phyloP scores from a whole-genome alignment of 2,888 invertebrate genomes.

The Nipponacmea schrenckii region DNA sequence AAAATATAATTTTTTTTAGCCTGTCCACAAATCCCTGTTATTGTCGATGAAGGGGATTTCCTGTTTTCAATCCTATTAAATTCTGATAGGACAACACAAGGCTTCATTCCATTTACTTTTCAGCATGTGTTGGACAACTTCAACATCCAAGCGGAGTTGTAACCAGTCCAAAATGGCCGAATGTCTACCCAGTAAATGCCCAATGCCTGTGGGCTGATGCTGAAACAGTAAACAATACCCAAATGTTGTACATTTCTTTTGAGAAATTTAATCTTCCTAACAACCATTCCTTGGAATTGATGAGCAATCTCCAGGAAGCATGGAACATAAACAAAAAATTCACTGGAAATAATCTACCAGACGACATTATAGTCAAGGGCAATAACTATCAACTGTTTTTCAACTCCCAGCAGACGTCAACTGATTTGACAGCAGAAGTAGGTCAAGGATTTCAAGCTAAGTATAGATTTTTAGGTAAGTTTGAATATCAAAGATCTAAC shows the following conservation, averaged over 20 bases:
- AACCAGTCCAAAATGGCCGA: constrained; percentile 76
- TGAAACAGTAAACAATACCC: background rate
- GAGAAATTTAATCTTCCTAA: constrained; percentile 20
- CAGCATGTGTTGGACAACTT: constrained; percentile 11
- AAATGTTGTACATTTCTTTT: constrained; percentile 24
- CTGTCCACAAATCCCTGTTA: too few species aligned
- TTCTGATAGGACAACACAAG: too few species aligned
- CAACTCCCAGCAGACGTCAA: background rate
- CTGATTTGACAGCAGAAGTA: background rate
- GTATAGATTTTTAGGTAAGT: constrained; percentile 14
- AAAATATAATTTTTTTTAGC: too few species aligned
- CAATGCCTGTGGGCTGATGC: constrained; percentile 79
- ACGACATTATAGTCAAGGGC: background rate
- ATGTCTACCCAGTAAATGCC: constrained; percentile 72
- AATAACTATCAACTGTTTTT: background rate
- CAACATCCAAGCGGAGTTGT: constrained; percentile 64
- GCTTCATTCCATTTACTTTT: background rate
- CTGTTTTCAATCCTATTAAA: too few species aligned
- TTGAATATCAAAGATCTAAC: too few species aligned
- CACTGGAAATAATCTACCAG: background rate
- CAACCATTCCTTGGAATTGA: constrained; percentile 21
- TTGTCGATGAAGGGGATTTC: too few species aligned
- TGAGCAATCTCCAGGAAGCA: background rate
- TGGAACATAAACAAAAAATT: background rate
- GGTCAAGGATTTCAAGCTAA: constrained; percentile 16